A percentile compares a stretch with the other conserved stretches of the same genome.
These are phyloP conservation scores for Rhysida immarginata DNA, from an alignment of 1,140 invertebrate genomes.

Conservation along the genomic window DNA sequence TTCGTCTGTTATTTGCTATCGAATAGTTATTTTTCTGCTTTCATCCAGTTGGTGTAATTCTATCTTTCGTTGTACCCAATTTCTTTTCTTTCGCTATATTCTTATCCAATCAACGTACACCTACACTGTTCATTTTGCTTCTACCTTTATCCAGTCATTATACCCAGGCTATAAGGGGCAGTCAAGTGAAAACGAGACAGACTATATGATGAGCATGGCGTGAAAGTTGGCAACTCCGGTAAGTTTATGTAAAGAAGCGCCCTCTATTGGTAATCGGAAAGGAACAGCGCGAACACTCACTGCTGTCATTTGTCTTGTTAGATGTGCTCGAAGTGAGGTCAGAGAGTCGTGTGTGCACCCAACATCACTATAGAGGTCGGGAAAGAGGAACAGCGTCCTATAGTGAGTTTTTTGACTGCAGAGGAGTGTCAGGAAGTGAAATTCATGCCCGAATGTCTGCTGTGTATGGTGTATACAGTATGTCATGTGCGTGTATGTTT, in stretches of 20 bases:
- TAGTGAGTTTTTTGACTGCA: background rate
- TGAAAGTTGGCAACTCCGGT: background rate
- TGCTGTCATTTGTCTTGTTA: background rate
- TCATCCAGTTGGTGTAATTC: no score
- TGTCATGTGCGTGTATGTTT: background rate
- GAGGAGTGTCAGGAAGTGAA: background rate
- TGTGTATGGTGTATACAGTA: background rate
- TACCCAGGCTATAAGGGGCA: background rate
- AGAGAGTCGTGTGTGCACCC: background rate
- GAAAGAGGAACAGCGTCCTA: background rate
- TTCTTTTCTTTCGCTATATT: no score
- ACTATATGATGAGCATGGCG: background rate
- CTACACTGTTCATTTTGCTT: no score
- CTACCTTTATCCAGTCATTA: no score
- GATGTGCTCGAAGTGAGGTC: background rate
- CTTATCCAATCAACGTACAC: no score
- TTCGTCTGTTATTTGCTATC: no score
- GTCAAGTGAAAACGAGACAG: background rate
- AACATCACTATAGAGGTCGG: background rate
- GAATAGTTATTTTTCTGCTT: no score
- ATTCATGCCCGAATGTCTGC: background rate
- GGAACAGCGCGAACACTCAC: background rate
- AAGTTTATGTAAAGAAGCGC: background rate
- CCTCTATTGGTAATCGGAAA: background rate
- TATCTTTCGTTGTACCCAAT: no score